Percentiles rank a stretch among this genome's conserved stretches.
phyloP scores from a whole-genome alignment of 1,140 invertebrate genomes.

The Chrysomallon squamiferum region DNA sequence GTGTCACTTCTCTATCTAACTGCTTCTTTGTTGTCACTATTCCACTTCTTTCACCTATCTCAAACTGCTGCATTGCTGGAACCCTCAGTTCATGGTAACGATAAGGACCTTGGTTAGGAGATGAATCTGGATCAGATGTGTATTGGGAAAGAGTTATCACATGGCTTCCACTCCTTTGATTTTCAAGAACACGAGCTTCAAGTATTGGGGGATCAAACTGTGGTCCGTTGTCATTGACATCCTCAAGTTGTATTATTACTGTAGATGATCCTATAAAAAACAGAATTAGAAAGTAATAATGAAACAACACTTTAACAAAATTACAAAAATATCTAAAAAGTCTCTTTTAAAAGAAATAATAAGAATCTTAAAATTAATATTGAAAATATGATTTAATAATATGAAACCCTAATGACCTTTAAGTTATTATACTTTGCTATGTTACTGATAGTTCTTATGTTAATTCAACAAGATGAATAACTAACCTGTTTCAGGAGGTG shows the following conservation, averaged over 20 bases:
- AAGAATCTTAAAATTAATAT: no score
- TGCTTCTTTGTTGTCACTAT: constrained; percentile 78
- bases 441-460: no score
- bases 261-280: constrained; percentile 74
- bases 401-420: no score
- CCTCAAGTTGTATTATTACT: constrained; percentile 78
- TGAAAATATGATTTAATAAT: no score
- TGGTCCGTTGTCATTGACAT: constrained; percentile 94
- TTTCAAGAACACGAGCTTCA: constrained; percentile 83
- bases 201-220: constrained; percentile 80
- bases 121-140: constrained; percentile 87
- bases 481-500: constrained; percentile 75
- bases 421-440: no score
- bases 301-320: background rate
- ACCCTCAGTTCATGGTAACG: constrained; percentile 81
- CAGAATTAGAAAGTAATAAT: constrained; percentile 12
- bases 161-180: constrained; percentile 82
- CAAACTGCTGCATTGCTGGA: constrained; percentile 73
- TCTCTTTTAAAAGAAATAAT: no score
- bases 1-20: constrained; percentile 81
- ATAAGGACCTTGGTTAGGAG: constrained; percentile 89
- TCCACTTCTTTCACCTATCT: constrained; percentile 80
- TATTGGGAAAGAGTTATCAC: constrained; percentile 77
- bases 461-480: no score
- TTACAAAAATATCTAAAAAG: background rate